These are phyloP conservation scores for Tortricodes alternella DNA, from an alignment of 2,888 invertebrate genomes.

Conservation along the genomic window DNA sequence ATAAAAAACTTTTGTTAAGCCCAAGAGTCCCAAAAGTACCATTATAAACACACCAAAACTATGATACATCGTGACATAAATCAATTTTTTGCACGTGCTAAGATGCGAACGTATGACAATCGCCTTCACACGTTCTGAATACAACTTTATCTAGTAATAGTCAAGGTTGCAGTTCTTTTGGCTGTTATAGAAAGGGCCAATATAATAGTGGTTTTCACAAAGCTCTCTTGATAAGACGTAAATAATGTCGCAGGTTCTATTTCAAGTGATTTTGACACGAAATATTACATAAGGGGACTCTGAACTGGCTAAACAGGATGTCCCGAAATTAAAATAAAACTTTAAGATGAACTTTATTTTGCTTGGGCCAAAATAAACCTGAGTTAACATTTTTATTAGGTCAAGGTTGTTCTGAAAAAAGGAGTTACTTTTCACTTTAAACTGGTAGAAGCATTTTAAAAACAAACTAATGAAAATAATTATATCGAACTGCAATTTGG, in stretches of 20 bases:
- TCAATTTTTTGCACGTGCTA: slow-evolving; percentile 53
- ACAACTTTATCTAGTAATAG: background rate
- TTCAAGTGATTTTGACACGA: slow-evolving; percentile 62
- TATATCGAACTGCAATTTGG: no score
- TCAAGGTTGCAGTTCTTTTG: slow-evolving; percentile 23
- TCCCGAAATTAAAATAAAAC: no score
- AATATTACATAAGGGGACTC: slow-evolving; percentile 43
- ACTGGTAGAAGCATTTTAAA: no score
- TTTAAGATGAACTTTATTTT: slow-evolving; percentile 28
- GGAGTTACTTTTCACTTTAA: no score
- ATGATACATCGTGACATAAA: slow-evolving; percentile 57
- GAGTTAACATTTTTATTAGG: no score
- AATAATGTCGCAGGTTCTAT: slow-evolving; percentile 58
- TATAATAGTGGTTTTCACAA: slow-evolving; percentile 38
- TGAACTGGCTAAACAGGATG: no score
- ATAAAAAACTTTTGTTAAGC: slow-evolving; percentile 11
- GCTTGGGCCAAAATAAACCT: no score
- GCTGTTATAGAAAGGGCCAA: slow-evolving; percentile 37
- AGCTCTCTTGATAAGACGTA: slow-evolving; percentile 58
- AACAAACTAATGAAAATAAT: no score
- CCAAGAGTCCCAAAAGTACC: slow-evolving; percentile 31
- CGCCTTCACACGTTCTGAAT: slow-evolving; percentile 22
- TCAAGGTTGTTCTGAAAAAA: no score
- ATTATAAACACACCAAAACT: slow-evolving; percentile 43
- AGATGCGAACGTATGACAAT: background rate